Evolutionary conservation across 2,113 vertebrate genomes (phyloP), one percentile per base, ranked within the genome.

Genomic region (Patagioenas fasciata): DNA sequence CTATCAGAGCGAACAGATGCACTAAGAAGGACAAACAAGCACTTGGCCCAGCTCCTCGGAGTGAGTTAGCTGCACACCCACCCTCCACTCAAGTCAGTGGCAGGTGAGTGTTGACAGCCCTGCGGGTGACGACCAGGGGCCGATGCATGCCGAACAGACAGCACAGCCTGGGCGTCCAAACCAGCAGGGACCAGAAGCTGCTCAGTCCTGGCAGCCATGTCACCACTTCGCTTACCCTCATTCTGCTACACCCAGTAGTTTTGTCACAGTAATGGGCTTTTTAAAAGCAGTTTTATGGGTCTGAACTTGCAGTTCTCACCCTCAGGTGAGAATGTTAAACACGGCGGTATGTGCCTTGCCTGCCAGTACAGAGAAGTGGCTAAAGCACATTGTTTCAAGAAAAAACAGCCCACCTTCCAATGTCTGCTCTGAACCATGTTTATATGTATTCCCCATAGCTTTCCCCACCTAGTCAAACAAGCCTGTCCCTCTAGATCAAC

Each of bases 341-440:
- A 40, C 1, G 1, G 26, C 3, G 5, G 34, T 3, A 29, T 0
- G 0, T 3, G 3, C n/a, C 50, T 18, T 70, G 21, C 29, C 44
- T 61, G 64, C 50, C 11, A 5, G 11, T 20, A 60, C 17, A 29
- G 40, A 10, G 16, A 85, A 32, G 10, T 5, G 21, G 47, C 28
- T 80, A 57, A 72, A 62, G 31, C 42, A 34, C 1, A 1, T 20
- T 1, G 0, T 48, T 66, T 54, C 67, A 70, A 28, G 18, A n/a
- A 54, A 73, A 93, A 6, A 47, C 7, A 9, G 29, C 6, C 21
- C 38, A 13, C 10, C 18, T 60, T 53, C 23, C 67, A 38, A 17
- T 15, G 19, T 54, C 77, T 31, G n/a, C 15, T 29, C 53, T 34
- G 54, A 74, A 54, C 1, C 32, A 67, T 2, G 3, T 9, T 38